Conservation (phyloP, 1,140 invertebrate species). For the Anoplophora glabripennis region DNA sequence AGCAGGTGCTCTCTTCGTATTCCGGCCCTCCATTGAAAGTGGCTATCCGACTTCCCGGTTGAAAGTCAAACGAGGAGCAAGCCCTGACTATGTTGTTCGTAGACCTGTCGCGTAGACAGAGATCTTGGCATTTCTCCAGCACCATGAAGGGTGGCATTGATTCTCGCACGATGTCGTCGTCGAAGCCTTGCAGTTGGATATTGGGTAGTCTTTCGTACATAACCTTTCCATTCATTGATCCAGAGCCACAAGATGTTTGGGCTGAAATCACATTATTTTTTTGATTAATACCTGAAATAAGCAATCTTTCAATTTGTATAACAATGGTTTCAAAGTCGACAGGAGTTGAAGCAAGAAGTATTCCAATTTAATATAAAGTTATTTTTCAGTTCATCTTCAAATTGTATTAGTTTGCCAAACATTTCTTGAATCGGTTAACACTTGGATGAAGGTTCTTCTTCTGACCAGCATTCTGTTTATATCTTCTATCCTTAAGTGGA, state of each 20-base stretch:
- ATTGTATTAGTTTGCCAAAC: too few relatives aligned
- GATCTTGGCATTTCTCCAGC: constrained; percentile 78
- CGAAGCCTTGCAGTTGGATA: constrained; percentile 83
- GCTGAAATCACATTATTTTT: constrained; percentile 54
- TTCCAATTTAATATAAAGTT: too few relatives aligned
- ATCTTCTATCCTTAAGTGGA: too few relatives aligned
- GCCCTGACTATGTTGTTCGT: constrained; percentile 73
- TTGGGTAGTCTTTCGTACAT: constrained; percentile 86
- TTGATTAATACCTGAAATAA: too few relatives aligned
- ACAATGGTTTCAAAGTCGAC: too few relatives aligned
- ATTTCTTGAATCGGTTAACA: too few relatives aligned
- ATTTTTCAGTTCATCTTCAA: too few relatives aligned
- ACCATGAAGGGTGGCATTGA: constrained; percentile 80
- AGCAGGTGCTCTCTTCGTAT: constrained; percentile 89
- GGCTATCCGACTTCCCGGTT: constrained; percentile 79
- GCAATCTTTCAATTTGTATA: too few relatives aligned
- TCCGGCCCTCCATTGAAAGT: constrained; percentile 77
- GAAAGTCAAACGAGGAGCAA: constrained; percentile 86
- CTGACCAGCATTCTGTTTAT: too few relatives aligned
- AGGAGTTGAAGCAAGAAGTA: too few relatives aligned
- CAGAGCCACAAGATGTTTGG: constrained; percentile 88
- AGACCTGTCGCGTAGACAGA: constrained; percentile 79
- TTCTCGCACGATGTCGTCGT: constrained; percentile 81
- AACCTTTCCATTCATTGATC: constrained; percentile 68
- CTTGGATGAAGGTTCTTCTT: too few relatives aligned